Evolutionary conservation across 2,113 vertebrate species (phyloP), one percentile per base, ranked within the genome.

Genomic region (western clawed frog (Xenopus tropicalis)): DNA sequence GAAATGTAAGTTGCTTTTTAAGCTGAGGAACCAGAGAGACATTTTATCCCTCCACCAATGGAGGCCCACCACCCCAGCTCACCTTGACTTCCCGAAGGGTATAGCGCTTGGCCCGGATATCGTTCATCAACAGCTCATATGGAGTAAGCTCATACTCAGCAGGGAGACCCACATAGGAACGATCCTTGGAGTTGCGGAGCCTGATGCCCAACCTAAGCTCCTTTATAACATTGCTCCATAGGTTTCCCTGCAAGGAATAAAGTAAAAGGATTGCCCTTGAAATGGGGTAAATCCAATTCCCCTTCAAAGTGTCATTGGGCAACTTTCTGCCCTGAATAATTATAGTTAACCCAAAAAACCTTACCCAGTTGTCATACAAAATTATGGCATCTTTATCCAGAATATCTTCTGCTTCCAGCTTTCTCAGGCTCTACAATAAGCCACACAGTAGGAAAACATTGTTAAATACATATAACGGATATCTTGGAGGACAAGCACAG

Each of bases 61-160:
- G 29, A 37, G 29, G 10, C 29, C 29, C 29, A 37, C 29, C 29
- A 5, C 29, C 29, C 29, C 29, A 5, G 6, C 29, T 46, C 64
- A 85, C 88, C 79, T 79, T 82, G 19, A 91, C 88, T 78, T 86
- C 86, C 6, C 77, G 82, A 20, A 92, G 84, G 3, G 54, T 81
- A 72, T 89, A 90, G 65, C 84, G 84, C 70, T 69, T 82, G 62
- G 80, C 76, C 76, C 61, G 83, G 66, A 92, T 89, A 70, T 90
- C 90, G 70, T 85, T 81, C 74, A 88, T 2, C 37, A 92, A 81
- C 0, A 81, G 69, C 51, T 84, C 80, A 3, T 78, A 85, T 14
- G 87, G 84, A 48, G 86, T 84, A 54, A 0, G 13, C 19, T 24
- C 0, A 0, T 3, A 0, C 12, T 77, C 68, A 0, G 62, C 57